These are phyloP conservation scores for Drosophila kurseongensis DNA, from an alignment of 1,140 invertebrate species.

Conservation along the genomic window DNA sequence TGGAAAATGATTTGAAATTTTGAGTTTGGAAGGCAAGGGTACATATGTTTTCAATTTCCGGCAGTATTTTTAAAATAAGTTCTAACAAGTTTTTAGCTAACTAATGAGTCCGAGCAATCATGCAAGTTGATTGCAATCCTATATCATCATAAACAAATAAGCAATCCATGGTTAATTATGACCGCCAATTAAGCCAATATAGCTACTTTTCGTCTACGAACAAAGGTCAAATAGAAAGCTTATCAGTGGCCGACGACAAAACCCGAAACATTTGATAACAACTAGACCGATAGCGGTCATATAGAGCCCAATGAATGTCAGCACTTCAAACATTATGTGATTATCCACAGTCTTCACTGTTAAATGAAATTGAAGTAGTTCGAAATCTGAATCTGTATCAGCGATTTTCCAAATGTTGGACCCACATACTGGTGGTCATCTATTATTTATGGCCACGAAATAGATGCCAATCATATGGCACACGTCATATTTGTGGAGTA, in stretches of 20 bases:
- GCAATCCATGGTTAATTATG: slow-evolving; percentile 54
- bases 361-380: background rate
- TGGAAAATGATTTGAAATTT: slow-evolving; percentile 7
- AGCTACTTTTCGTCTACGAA: slow-evolving; percentile 21
- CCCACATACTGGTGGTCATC: background rate
- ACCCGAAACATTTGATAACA: slow-evolving; percentile 42
- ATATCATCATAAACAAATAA: slow-evolving; percentile 21
- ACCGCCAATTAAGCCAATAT: slow-evolving; percentile 8
- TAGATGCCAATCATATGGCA: slow-evolving; percentile 39
- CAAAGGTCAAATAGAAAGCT: slow-evolving; percentile 61
- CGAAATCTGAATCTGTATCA: slow-evolving; percentile 11
- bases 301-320: slow-evolving; percentile 47
- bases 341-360: slow-evolving; percentile 18
- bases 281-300: slow-evolving; percentile 33
- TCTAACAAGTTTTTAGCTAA: background rate
- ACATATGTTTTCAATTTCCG: slow-evolving; percentile 22
- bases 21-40: background rate
- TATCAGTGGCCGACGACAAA: slow-evolving; percentile 61
- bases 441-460: slow-evolving; percentile 30
- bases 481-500: slow-evolving; percentile 60
- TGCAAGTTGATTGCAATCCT: background rate
- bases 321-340: slow-evolving; percentile 21
- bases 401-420: slow-evolving; percentile 8
- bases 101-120: too few species aligned
- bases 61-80: background rate